A percentile compares a stretch with the other conserved stretches of the same genome.
Evolutionary conservation across 2,113 vertebrate species (phyloP).

Genomic region (Calidris pygmaea): DNA sequence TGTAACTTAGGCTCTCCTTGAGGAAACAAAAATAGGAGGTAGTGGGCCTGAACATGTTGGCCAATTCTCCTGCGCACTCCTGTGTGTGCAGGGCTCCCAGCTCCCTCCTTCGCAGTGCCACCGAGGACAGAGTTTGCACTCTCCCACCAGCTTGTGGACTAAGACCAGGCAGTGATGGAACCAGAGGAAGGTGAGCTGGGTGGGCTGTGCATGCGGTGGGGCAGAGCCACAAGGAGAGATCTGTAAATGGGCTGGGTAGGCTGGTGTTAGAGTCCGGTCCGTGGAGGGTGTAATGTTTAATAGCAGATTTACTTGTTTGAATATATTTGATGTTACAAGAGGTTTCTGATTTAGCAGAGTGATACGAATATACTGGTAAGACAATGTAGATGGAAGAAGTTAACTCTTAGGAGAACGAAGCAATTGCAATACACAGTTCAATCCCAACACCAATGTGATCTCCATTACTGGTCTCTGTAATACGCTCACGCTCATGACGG

Average conservation of each 20-base stretch:
- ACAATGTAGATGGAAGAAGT: background rate
- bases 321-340: background rate
- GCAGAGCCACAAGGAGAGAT: background rate
- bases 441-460: background rate
- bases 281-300: background rate
- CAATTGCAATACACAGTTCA: background rate
- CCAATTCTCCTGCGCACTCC: background rate
- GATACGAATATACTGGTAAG: background rate
- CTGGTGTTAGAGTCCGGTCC: background rate
- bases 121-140: background rate
- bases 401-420: background rate
- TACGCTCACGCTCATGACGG: rapidly evolving
- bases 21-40: background rate
- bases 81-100: background rate
- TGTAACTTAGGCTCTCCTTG: background rate
- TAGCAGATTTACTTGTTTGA: background rate
- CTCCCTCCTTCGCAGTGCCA: background rate
- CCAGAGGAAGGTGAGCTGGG: background rate
- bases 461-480: background rate
- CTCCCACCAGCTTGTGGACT: background rate
- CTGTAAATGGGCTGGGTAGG: background rate
- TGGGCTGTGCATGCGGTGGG: background rate
- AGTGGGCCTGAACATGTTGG: background rate
- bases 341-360: background rate
- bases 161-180: background rate